phyloP scores from a whole-genome alignment of 1,140 invertebrate genomes.

The Neodiprion lecontei region DNA sequence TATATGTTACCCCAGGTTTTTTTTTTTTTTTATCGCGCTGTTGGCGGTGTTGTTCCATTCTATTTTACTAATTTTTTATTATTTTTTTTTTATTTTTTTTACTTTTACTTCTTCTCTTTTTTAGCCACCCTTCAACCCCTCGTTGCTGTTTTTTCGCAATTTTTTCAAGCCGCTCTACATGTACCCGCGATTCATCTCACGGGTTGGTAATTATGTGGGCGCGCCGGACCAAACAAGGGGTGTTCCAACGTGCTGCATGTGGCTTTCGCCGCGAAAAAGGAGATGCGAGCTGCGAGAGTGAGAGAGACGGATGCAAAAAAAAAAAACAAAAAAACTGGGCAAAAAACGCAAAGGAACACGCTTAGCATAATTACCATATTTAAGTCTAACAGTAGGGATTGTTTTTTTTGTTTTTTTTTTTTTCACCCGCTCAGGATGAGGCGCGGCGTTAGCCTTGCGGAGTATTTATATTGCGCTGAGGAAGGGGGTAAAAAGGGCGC shows the following conservation, averaged over 20 bases:
- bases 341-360: constrained; percentile 18
- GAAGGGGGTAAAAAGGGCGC: constrained; percentile 31
- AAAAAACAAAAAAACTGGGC: constrained; percentile 11
- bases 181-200: background rate
- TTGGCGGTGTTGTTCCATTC: constrained; percentile 14
- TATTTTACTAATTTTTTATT: background rate
- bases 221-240: constrained; percentile 55
- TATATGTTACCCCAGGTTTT: background rate
- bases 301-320: constrained; percentile 18
- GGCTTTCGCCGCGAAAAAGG: constrained; percentile 11
- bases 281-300: constrained; percentile 10
- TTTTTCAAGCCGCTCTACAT: constrained; percentile 6
- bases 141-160: constrained; percentile 18
- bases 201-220: constrained; percentile 57
- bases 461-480: constrained; percentile 49
- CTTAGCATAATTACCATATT: constrained; percentile 19
- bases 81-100: constrained; percentile 28
- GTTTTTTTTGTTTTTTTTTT: constrained; percentile 21
- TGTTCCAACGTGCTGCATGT: background rate
- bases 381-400: constrained; percentile 22
- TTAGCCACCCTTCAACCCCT: constrained; percentile 11
- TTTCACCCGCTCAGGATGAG: constrained; percentile 30
- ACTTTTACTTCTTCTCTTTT: constrained; percentile 13
- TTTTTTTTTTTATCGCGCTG: constrained; percentile 2
- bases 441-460: constrained; percentile 12